A percentile compares a stretch with the other conserved stretches of the same genome.
phyloP scores from a whole-genome alignment of 2,113 vertebrate genomes.

The Saguinus midas region DNA sequence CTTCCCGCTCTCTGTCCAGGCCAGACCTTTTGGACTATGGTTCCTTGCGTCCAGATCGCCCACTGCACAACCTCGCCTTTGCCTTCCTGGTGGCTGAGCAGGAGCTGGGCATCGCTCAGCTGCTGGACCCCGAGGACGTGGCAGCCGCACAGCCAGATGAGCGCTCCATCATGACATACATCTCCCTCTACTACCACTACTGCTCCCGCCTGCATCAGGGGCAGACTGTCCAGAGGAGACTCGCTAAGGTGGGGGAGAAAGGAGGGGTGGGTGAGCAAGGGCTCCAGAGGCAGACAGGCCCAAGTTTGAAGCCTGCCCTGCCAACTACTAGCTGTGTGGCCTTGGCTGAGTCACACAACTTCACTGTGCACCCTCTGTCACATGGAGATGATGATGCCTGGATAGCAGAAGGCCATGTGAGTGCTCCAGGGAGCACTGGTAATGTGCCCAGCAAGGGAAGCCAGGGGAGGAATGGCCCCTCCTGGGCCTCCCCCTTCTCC shows the following conservation, averaged over 20 bases:
- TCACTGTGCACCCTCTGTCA: not conserved
- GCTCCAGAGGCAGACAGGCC: not conserved
- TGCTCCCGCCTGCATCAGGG: slow-evolving; percentile 91
- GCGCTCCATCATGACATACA: slow-evolving; percentile 94
- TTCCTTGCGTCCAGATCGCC: slow-evolving; percentile 79
- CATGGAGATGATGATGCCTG: not conserved
- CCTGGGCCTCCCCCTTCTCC: not conserved
- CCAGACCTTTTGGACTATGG: slow-evolving; percentile 91
- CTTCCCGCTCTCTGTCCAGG: slow-evolving; percentile 77
- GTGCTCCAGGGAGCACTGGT: not conserved
- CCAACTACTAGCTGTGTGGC: not conserved
- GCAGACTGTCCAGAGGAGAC: slow-evolving; percentile 89
- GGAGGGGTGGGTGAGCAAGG: not conserved
- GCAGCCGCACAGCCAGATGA: slow-evolving; percentile 88
- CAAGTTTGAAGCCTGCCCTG: not conserved
- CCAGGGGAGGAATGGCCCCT: not conserved
- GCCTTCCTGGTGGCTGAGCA: slow-evolving; percentile 89
- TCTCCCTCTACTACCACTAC: slow-evolving; percentile 94
- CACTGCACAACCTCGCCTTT: slow-evolving; percentile 85
- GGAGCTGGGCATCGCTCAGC: slow-evolving; percentile 88
- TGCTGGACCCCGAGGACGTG: slow-evolving; percentile 93
- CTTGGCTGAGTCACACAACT: not conserved
- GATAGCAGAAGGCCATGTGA: not conserved
- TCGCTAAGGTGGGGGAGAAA: slow-evolving; percentile 84
- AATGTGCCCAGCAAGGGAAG: not conserved